Evolutionary conservation across 2,888 invertebrate genomes (phyloP).

Genomic region (Trichopoda pennipes): DNA sequence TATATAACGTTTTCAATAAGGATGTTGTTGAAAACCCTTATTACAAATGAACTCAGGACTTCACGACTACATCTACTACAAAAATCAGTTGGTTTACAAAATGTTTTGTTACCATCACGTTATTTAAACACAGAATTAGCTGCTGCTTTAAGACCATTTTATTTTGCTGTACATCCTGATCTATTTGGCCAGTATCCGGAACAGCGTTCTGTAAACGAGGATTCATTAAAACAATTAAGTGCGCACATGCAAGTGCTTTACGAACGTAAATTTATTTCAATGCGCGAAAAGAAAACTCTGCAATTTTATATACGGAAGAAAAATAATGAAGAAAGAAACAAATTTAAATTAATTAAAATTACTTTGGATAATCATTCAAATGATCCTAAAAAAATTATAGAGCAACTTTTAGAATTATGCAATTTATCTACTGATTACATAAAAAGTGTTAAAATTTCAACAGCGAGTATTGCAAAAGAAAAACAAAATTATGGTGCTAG

Average conservation of each 20-base stretch:
- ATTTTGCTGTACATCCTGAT: constrained; percentile 97
- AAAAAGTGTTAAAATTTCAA: constrained; percentile 84
- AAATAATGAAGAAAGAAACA: constrained; percentile 77
- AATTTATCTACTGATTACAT: constrained; percentile 93
- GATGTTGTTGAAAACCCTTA: constrained; percentile 49
- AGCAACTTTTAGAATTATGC: constrained; percentile 88
- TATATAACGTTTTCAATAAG: constrained; percentile 50
- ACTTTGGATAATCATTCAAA: constrained; percentile 84
- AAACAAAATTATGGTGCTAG: constrained; percentile 19
- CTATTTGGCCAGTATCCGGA: constrained; percentile 95
- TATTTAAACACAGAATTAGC: constrained; percentile 90
- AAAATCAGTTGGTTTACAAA: not conserved
- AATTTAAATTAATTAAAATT: constrained; percentile 88
- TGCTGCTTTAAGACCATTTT: constrained; percentile 94
- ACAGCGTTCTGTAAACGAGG: constrained; percentile 94
- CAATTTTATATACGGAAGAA: constrained; percentile 88
- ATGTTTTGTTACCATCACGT: constrained; percentile 40
- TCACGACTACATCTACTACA: constrained; percentile 3
- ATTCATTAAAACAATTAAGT: constrained; percentile 93
- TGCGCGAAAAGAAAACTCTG: constrained; percentile 82
- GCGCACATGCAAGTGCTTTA: constrained; percentile 91
- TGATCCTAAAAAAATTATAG: constrained; percentile 87
- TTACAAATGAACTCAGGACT: constrained; percentile 31
- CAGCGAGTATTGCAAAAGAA: not conserved
- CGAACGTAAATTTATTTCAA: constrained; percentile 80